Base-by-base conservation (phyloP, 2,797 vertebrate species). In the Potorous gilbertii region DNA sequence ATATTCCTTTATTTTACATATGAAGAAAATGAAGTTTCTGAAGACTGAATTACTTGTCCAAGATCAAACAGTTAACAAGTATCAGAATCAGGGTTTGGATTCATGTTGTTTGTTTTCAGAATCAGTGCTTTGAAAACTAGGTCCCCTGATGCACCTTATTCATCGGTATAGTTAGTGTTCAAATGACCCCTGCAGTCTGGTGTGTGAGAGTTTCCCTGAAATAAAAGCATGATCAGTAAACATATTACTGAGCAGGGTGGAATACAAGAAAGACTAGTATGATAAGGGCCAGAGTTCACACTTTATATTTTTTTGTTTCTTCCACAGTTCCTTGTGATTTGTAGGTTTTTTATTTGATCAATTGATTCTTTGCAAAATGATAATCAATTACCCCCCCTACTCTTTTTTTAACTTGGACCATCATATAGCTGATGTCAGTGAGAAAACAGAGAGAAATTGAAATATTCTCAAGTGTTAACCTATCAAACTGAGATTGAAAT, bases 1-100 rank as follows among this genome's bases (percentile, higher is more conserved):
- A 40, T 40, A 74, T 40, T 14, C n/a, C 6, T 74, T 74, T 74
- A 74, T 74, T 40, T 74, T 40, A 74, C 6, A 24, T 27, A 74
- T 46, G 54, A 90, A 62, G 16, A 95, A n/a, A 12, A 46, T 93
- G 56, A 54, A 54, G 14, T 90, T 95, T 95, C 94, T 93, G 27
- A 56, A 66, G 90, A 46, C 93, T 21, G n/a, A 54, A 3, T 87
- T 92, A 87, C 46, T 57, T 57, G 21, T 31, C 27, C 56, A 14
- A 90, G 18, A 74, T 40, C 31, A 6, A 40, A 40, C 5, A 6
- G 18, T 16, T 74, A 74, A 40, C n/a, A 74, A 40, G n/a, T 9
- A 21, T 66, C 29, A 66, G 34, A n/a, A 16, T 34, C 31, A 66
- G n/a, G 66, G 18, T n/a, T 74, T 74, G 14, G 40, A 40, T 40